Evolutionary conservation across 2,113 vertebrate species (phyloP).

Genomic region (Pteruthius melanotis): DNA sequence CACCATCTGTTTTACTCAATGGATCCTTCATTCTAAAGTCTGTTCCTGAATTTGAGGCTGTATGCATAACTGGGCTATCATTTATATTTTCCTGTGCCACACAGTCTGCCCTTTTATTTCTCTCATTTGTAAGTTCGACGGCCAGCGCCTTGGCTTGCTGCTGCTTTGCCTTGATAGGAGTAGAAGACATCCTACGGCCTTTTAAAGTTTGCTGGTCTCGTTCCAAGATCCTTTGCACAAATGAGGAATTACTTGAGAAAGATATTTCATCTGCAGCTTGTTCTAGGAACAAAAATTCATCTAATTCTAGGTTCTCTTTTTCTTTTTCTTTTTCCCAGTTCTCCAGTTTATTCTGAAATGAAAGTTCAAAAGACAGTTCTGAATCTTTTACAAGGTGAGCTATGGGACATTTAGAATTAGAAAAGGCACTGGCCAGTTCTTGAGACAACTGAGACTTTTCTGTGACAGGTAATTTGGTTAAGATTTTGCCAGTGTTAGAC

Average conservation of each 20-base stretch:
- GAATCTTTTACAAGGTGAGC: background rate
- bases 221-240: constrained; percentile 87
- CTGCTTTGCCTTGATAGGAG: constrained; percentile 82
- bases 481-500: background rate
- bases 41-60: background rate
- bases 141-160: background rate
- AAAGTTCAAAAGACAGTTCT: constrained; percentile 81
- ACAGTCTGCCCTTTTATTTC: background rate
- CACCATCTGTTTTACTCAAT: background rate
- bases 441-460: background rate
- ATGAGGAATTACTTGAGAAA: constrained; percentile 96
- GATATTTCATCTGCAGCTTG: constrained; percentile 93
- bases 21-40: background rate
- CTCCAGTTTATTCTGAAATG: constrained; percentile 82
- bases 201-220: constrained; percentile 71
- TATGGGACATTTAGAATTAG: background rate
- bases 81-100: background rate
- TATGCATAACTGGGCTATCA: background rate
- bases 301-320: constrained; percentile 86
- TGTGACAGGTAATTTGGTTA: background rate
- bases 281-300: constrained; percentile 95
- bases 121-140: background rate
- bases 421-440: background rate
- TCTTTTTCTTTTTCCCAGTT: constrained; percentile 83
- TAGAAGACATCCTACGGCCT: constrained; percentile 86